Evolutionary conservation across 2,888 invertebrate species (phyloP).

Genomic region (Schizaphis graminum): DNA sequence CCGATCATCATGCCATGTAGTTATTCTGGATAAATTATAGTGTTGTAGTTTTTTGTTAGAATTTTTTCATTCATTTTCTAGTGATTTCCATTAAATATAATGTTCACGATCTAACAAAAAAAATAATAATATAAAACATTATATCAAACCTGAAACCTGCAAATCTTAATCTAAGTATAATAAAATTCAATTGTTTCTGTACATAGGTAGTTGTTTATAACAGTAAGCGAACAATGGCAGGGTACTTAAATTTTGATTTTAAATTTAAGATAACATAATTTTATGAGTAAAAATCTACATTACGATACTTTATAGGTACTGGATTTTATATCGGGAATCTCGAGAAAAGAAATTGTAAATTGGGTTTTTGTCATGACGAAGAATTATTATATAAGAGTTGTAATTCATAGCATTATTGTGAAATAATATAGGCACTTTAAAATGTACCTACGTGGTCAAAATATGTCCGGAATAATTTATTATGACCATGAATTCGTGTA

Average conservation of each 20-base stretch:
- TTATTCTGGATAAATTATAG: background rate
- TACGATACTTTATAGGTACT: background rate
- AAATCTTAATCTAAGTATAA: background rate
- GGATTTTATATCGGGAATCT: background rate
- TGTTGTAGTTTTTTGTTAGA: background rate
- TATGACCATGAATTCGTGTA: constrained; percentile 42
- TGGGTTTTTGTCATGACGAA: background rate
- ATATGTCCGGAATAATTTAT: constrained; percentile 47
- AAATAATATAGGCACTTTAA: constrained; percentile 37
- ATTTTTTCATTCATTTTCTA: background rate
- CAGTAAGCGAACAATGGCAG: background rate
- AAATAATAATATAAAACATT: background rate
- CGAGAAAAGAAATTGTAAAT: background rate
- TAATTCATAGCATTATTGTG: constrained; percentile 20
- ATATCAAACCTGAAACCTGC: too few species aligned
- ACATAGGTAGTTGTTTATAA: background rate
- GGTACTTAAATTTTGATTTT: background rate
- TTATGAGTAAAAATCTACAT: constrained; percentile 4
- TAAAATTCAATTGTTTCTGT: constrained; percentile 9
- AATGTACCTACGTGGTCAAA: constrained; percentile 36
- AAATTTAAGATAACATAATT: constrained; percentile 15
- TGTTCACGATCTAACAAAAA: background rate
- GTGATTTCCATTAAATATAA: background rate
- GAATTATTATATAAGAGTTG: background rate
- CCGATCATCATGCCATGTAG: background rate